Base-by-base conservation (phyloP, 1,140 invertebrate species). In the Panagrolaimus sp. region DNA sequence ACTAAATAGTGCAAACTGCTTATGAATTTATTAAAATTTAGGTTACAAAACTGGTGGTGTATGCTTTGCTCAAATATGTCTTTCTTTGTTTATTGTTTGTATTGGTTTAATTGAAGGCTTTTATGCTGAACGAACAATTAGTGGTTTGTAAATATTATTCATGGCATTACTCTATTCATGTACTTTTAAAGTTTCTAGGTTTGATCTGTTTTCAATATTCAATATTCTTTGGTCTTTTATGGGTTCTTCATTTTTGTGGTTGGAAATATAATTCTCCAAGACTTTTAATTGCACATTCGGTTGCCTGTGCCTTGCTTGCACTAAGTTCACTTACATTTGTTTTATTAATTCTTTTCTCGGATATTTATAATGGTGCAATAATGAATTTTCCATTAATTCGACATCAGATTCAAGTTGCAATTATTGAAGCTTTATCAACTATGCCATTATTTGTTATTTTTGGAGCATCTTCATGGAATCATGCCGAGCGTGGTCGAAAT, bases 341-440 rank as follows among this genome's bases (percentile, higher is more conserved):
- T n/a, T 20, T 57, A 8, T 13, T 27, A 13, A 13, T 57, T 20
- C 2, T 57, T 20, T 57, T 57, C 13, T n/a, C 13, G 4, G 51
- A 57, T 20, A 20, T 57, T 16, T 57, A 57, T 25, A 20, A 57
- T 16, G 51, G 20, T 23, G 51, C 27, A 7, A 27, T 57, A 11
- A 57, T 57, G 51, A 57, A 57, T 13, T 25, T 57, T 20, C 51
- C 51, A 27, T 11, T 16, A 20, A 16, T 57, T 57, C 51, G 51
- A 27, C 51, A 57, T 20, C 13, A 57, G 20, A 9, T 57, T 5
- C 51, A 57, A 57, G 20, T 20, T 57, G 51, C 14, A 20, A 27
- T 57, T 23, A 57, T 57, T 23, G 51, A 57, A 57, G 51, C 51
- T 3, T 20, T 57, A 2, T 20, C 27, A 5, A 16, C 20, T 5